Evolutionary conservation across 2,113 vertebrate genomes (phyloP), one percentile per base, ranked within the genome.

Genomic region (Cephalopterus ornatus): DNA sequence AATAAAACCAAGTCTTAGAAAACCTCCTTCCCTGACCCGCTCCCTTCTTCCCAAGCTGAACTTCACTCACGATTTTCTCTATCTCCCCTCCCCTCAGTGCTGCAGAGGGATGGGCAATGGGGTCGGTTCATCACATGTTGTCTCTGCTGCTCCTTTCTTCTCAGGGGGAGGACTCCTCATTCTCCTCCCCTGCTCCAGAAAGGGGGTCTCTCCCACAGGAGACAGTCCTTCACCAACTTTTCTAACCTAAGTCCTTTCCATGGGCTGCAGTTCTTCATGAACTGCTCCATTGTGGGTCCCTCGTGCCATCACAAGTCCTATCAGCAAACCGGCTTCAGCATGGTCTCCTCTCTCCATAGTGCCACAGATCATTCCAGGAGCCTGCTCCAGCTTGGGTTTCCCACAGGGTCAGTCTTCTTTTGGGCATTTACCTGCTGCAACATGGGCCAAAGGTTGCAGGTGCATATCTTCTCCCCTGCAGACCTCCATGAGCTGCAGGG

Each of bases 1-100:
- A 76, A 53, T 32, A 75, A 82, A 82, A 12, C 9, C 14, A 32
- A 55, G 55, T 19, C 11, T 41, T 53, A 17, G 76, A 75, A n/a
- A 41, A 4, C 1, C 6, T 26, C 6, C 7, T 62, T 68, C 3
- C 1, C 14, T 8, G 46, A 16, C 6, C 1, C 1, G 2, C 3
- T 68, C 7, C 3, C 14, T 76, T 83, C n/a, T 62, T 26, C 13
- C 4, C 17, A 27, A 17, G 21, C 30, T 75, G 24, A 55, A 9
- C 30, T 35, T 16, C 17, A 11, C 3, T 61, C 7, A 27, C 21
- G 21, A 18, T 62, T 76, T 82, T 35, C 24, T 47, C n/a, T 55
- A 8, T 9, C 17, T 75, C 24, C 6, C 61, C 20, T 11, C 33
- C 0, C 0, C 3, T 7, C 7, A n/a, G 24, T 46, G 24, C 16